A percentile compares a stretch with the other conserved stretches of the same genome.
These are phyloP conservation scores for Pseudoips prasinana DNA, from an alignment of 2,888 invertebrate genomes.

Conservation along the genomic window DNA sequence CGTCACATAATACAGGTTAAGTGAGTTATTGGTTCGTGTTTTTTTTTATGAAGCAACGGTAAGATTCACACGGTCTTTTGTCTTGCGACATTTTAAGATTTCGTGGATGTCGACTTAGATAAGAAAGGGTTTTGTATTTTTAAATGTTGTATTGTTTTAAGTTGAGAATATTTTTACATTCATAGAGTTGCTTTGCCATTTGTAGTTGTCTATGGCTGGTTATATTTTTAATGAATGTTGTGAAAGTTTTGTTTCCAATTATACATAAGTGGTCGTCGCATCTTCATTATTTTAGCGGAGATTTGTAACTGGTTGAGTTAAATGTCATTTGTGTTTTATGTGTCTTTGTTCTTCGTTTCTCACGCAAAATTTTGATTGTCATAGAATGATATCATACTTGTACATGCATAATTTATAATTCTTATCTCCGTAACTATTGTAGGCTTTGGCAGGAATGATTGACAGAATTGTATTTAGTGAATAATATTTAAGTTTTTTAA, in stretches of 20 bases:
- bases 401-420: not conserved
- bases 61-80: conserved; percentile 67
- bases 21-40: conserved; percentile 58
- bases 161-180: conserved; percentile 60
- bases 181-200: conserved; percentile 48
- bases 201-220: conserved; percentile 33
- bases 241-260: conserved; percentile 18
- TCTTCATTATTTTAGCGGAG: conserved; percentile 3
- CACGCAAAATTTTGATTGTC: not conserved
- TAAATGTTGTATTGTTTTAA: conserved; percentile 70
- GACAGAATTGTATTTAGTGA: no score
- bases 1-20: conserved; percentile 59
- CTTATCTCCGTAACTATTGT: not conserved
- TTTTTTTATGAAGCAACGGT: conserved; percentile 60
- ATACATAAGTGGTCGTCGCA: conserved; percentile 3
- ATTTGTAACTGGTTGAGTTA: conserved; percentile 1
- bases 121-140: conserved; percentile 71
- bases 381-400: not conserved
- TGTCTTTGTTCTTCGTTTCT: not conserved
- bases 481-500: no score
- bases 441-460: no score
- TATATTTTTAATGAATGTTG: conserved; percentile 16
- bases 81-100: conserved; percentile 68
- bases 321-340: not conserved
- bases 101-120: conserved; percentile 61